Evolutionary conservation across 2,888 invertebrate genomes (phyloP).

Genomic region (Eristalinus sepulchralis): DNA sequence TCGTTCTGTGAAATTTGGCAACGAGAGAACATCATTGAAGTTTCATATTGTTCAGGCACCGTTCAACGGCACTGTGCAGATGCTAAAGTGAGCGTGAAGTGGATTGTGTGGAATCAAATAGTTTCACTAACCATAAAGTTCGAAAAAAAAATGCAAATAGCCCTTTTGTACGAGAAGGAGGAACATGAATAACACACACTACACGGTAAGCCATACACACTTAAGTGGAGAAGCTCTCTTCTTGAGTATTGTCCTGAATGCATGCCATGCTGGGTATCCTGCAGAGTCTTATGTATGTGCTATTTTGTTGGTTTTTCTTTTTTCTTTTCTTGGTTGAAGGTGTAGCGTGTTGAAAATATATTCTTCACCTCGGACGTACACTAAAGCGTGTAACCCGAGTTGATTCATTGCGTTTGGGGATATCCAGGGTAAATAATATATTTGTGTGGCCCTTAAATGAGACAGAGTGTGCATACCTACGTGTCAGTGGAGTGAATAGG

Average conservation of each 20-base stretch:
- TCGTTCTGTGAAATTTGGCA: not conserved
- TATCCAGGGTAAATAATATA: not conserved
- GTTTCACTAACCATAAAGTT: not conserved
- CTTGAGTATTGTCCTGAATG: not conserved
- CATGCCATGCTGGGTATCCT: not conserved
- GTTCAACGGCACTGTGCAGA: not conserved
- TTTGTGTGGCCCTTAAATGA: not conserved
- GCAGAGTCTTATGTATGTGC: not conserved
- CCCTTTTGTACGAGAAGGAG: not conserved
- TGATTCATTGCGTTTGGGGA: conserved; percentile 23
- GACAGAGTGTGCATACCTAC: not conserved
- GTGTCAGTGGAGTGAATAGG: not conserved
- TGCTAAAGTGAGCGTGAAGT: not conserved
- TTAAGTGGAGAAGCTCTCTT: not conserved
- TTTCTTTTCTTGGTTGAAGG: not conserved
- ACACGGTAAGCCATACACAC: conserved; percentile 41
- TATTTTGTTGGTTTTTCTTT: not conserved
- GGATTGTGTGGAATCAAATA: not conserved
- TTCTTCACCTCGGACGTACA: not conserved
- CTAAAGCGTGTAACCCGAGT: not conserved
- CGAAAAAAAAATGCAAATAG: not conserved
- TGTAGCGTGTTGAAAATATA: not conserved
- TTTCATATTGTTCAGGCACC: not conserved
- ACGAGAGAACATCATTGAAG: not conserved
- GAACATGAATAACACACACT: conserved; percentile 50